phyloP scores from a whole-genome alignment of 2,888 invertebrate genomes.

The Diadegma fenestrale region DNA sequence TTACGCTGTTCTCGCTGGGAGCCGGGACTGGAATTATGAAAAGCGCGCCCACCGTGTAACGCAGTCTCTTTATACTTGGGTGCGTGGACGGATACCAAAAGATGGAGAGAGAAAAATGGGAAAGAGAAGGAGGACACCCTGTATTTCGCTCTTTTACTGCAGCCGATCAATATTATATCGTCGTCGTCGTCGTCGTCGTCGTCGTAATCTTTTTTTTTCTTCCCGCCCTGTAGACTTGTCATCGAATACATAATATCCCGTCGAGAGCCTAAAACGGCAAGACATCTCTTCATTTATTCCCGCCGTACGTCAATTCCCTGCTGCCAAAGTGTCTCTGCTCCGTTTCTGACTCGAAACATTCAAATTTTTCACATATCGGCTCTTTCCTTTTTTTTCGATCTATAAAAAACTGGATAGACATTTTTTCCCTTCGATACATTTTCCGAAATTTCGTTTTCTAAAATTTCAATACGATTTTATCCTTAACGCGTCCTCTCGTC shows the following conservation, averaged over 20 bases:
- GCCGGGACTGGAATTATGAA: slow-evolving; percentile 50
- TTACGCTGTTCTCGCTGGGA: slow-evolving; percentile 43
- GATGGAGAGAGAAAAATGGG: neutral
- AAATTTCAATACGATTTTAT: no score
- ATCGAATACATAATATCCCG: slow-evolving; percentile 55
- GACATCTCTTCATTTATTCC: slow-evolving; percentile 1
- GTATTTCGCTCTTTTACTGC: slow-evolving; percentile 36
- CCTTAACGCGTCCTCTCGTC: no score
- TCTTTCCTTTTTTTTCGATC: neutral
- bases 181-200: slow-evolving; percentile 32
- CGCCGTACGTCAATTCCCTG: neutral
- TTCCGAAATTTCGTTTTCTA: no score
- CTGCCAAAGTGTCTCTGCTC: neutral
- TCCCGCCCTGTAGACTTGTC: slow-evolving; percentile 37
- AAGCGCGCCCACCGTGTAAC: slow-evolving; percentile 37
- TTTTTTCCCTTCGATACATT: no score
- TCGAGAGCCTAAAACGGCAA: slow-evolving; percentile 14
- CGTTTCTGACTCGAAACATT: neutral
- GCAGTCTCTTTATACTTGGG: slow-evolving; percentile 36
- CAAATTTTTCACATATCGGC: neutral
- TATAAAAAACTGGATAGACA: neutral
- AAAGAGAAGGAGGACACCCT: slow-evolving; percentile 37
- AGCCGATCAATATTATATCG: slow-evolving; percentile 65
- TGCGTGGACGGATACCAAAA: slow-evolving; percentile 20
- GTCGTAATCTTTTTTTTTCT: slow-evolving; percentile 43